phyloP scores from a whole-genome alignment of 2,888 invertebrate genomes.

The Monochamus alternatus region DNA sequence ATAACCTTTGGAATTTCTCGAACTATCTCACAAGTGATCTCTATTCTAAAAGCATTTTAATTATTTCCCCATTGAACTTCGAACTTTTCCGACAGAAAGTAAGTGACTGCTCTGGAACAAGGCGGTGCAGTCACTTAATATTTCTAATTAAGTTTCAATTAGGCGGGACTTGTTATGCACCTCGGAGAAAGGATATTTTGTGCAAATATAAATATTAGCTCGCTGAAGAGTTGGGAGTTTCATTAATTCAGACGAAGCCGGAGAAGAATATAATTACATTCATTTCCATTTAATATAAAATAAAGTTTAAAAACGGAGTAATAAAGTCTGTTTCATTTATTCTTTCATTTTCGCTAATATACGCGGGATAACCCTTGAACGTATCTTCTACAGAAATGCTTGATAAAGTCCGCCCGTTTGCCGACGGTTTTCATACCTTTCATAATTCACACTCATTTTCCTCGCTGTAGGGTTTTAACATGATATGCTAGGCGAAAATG shows the following conservation, averaged over 20 bases:
- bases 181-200: constrained; percentile 38
- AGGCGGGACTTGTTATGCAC: constrained; percentile 34
- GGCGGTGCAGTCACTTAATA: constrained; percentile 35
- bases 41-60: no score
- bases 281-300: constrained; percentile 56
- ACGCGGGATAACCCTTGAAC: constrained; percentile 20
- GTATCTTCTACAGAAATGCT: not conserved
- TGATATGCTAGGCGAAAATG: no score
- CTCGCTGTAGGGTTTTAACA: no score
- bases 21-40: no score
- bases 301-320: constrained; percentile 50
- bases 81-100: not conserved
- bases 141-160: constrained; percentile 40
- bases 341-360: constrained; percentile 41
- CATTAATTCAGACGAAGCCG: constrained; percentile 41
- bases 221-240: constrained; percentile 36
- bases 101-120: constrained; percentile 3
- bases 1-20: no score
- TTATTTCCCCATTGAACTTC: not conserved
- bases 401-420: constrained; percentile 5
- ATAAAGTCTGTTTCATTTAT: constrained; percentile 53
- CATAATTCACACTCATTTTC: not conserved
- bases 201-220: constrained; percentile 46
- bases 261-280: constrained; percentile 52
- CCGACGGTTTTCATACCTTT: not conserved